Evolutionary conservation across 2,797 vertebrate genomes (phyloP).

Genomic region (Propithecus perrieri): DNA sequence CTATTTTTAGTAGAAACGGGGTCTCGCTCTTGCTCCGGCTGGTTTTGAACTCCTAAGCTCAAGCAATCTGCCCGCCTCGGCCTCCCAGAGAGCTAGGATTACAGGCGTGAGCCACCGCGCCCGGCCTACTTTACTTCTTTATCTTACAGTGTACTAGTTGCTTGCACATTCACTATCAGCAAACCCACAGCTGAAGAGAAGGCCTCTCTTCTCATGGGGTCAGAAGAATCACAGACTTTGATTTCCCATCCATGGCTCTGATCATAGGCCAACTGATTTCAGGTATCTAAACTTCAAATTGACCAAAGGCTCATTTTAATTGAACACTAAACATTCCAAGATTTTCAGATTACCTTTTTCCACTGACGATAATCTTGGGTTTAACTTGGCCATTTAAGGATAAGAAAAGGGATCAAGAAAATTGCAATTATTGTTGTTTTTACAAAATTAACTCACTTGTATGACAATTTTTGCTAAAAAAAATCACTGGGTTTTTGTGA

Average conservation of each 20-base stretch:
- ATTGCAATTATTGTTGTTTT: constrained; percentile 30
- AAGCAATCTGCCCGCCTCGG: too few relatives aligned
- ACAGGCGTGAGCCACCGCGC: too few relatives aligned
- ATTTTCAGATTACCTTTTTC: background rate
- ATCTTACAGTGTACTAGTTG: background rate
- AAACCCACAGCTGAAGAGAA: background rate
- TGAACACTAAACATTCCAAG: background rate
- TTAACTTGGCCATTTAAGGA: background rate
- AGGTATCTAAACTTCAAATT: background rate
- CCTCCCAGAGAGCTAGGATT: too few relatives aligned
- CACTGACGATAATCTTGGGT: background rate
- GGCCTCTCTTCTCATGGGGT: background rate
- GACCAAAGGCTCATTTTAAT: background rate
- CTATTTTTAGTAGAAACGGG: too few relatives aligned
- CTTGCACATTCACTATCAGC: constrained; percentile 16
- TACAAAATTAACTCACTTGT: constrained; percentile 38
- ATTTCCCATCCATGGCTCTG: background rate
- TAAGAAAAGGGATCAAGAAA: background rate
- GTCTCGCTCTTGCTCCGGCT: too few relatives aligned
- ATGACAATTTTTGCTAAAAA: constrained; percentile 45
- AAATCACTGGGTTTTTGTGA: background rate
- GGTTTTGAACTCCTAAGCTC: too few relatives aligned
- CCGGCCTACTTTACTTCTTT: background rate
- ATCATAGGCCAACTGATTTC: background rate
- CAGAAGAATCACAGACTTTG: constrained; percentile 34